These are phyloP conservation scores for Exephanes ischioxanthus DNA, from an alignment of 2,888 invertebrate species.

Conservation along the genomic window DNA sequence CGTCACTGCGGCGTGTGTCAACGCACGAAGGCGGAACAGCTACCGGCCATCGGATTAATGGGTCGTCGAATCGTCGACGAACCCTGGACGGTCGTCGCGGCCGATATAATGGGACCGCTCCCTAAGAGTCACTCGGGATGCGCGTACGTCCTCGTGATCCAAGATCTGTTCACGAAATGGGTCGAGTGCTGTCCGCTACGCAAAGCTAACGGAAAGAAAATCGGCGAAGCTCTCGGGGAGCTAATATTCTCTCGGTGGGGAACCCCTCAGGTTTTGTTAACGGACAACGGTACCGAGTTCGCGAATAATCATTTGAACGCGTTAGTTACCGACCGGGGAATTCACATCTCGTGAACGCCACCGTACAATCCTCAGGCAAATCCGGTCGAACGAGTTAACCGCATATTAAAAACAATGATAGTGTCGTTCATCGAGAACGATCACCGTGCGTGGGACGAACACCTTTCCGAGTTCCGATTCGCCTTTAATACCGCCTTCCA, in stretches of 20 bases:
- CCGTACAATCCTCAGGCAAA: conserved; percentile 32
- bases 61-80: conserved; percentile 36
- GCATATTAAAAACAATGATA: conserved; percentile 74
- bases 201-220: conserved; percentile 59
- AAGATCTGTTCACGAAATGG: conserved; percentile 71
- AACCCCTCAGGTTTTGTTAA: conserved; percentile 60
- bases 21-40: conserved; percentile 50
- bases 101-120: conserved; percentile 67
- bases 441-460: conserved; percentile 72
- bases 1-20: conserved; percentile 65
- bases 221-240: conserved; percentile 62
- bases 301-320: conserved; percentile 39
- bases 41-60: conserved; percentile 39
- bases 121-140: conserved; percentile 51
- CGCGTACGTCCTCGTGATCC: conserved; percentile 65
- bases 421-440: conserved; percentile 70
- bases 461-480: conserved; percentile 68
- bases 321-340: conserved; percentile 38
- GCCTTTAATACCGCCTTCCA: conserved; percentile 70
- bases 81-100: conserved; percentile 68
- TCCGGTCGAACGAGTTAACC: conserved; percentile 72
- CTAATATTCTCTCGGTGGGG: conserved; percentile 67
- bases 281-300: conserved; percentile 72
- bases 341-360: conserved; percentile 68
- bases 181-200: conserved; percentile 61